These are phyloP conservation scores for Calonectris borealis DNA, from an alignment of 2,113 vertebrate genomes.

Conservation along the genomic window DNA sequence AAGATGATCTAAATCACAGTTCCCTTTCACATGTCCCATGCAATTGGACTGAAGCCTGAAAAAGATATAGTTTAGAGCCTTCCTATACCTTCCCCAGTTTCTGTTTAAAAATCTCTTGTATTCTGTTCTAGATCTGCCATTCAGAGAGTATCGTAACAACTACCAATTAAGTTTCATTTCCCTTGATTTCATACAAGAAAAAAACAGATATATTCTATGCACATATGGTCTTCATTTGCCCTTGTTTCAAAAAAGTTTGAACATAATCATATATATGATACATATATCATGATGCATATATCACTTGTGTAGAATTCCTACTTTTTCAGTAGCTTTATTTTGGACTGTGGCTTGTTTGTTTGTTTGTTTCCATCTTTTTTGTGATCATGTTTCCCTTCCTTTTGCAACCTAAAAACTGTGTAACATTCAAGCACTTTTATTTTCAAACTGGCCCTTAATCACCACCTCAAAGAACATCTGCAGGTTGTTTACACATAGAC, in stretches of 20 bases:
- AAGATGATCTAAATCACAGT: background rate
- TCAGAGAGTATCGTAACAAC: background rate
- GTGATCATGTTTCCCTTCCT: background rate
- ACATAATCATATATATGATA: background rate
- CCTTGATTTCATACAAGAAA: background rate
- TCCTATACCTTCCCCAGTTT: background rate
- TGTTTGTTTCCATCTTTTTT: background rate
- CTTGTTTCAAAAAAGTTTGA: background rate
- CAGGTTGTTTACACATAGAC: background rate
- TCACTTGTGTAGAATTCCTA: background rate
- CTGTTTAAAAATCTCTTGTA: background rate
- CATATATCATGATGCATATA: background rate
- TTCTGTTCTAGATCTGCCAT: background rate
- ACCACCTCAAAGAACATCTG: background rate
- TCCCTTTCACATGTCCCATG: background rate
- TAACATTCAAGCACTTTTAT: background rate
- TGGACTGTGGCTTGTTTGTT: background rate
- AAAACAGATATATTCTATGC: background rate
- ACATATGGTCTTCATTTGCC: background rate
- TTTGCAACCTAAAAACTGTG: background rate
- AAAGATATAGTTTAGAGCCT: background rate
- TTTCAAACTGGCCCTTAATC: background rate
- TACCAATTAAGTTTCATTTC: background rate
- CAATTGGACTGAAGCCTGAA: background rate
- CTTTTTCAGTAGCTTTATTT: background rate